Conservation (phyloP, 2,888 invertebrate species). For the Malachius bipustulatus region DNA sequence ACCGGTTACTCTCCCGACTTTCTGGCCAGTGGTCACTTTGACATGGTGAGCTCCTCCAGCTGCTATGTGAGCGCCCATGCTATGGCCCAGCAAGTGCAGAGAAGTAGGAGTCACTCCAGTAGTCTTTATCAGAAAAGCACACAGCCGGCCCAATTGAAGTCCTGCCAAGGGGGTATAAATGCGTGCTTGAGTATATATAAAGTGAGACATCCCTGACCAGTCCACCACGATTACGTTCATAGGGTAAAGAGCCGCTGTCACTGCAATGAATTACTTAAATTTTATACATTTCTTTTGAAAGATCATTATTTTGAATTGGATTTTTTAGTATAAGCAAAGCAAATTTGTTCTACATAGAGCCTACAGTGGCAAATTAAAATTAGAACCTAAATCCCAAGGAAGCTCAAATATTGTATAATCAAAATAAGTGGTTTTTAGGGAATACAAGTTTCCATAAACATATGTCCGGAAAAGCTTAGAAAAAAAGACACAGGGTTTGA, state of each 20-base stretch:
- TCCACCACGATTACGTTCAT: constrained; percentile 44
- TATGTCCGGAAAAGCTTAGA: too few species aligned
- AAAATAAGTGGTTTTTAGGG: too few species aligned
- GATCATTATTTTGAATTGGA: too few species aligned
- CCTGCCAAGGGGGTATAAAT: constrained; percentile 38
- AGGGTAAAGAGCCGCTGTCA: constrained; percentile 23
- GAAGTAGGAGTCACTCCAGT: constrained; percentile 19
- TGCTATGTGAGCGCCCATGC: constrained; percentile 43
- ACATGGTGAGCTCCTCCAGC: constrained; percentile 35
- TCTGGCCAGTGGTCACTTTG: constrained; percentile 23
- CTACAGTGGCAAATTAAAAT: too few species aligned
- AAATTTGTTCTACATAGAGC: too few species aligned
- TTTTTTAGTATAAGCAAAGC: too few species aligned
- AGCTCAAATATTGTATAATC: too few species aligned
- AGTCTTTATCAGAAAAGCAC: constrained; percentile 22
- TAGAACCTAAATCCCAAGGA: too few species aligned
- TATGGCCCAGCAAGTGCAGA: constrained; percentile 42
- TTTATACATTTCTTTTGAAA: too few species aligned
- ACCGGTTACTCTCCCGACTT: constrained; percentile 37
- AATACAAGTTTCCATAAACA: too few species aligned
- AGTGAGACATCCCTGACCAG: constrained; percentile 42
- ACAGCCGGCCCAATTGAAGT: constrained; percentile 33
- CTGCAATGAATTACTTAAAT: constrained; percentile 19
- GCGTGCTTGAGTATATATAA: constrained; percentile 38
- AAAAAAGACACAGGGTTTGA: too few species aligned